phyloP scores from a whole-genome alignment of 2,797 vertebrate species.

The Gallinago stenura region DNA sequence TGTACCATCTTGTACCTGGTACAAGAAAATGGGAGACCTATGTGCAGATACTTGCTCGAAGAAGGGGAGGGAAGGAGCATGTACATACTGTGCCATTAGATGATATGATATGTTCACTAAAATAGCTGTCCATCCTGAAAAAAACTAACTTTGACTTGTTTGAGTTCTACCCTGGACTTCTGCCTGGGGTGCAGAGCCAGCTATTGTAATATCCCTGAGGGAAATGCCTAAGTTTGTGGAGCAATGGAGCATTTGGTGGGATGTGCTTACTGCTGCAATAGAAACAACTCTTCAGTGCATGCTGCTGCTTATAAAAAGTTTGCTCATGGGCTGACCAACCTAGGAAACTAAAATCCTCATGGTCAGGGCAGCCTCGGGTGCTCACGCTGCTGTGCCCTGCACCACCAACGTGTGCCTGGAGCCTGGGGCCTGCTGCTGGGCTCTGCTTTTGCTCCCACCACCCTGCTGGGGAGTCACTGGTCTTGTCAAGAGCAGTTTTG shows the following conservation, averaged over 20 bases:
- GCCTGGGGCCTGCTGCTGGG: neutral
- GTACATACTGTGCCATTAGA: fast-evolving
- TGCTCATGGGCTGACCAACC: neutral
- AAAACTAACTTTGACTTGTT: neutral
- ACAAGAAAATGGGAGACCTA: neutral
- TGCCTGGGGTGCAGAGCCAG: neutral
- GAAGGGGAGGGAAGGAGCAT: neutral
- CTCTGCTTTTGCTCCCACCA: fast-evolving
- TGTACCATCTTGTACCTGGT: neutral
- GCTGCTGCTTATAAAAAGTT: neutral
- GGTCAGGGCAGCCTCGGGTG: neutral
- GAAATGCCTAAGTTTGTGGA: neutral
- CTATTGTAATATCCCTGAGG: neutral
- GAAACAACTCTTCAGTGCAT: neutral
- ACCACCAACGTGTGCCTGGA: neutral
- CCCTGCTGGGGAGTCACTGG: neutral
- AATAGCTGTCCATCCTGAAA: neutral
- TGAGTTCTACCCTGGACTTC: neutral
- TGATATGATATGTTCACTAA: neutral
- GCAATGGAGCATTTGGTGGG: neutral
- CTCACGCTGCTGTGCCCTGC: no score
- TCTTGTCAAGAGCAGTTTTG: neutral
- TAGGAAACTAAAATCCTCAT: neutral
- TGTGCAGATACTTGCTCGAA: neutral
- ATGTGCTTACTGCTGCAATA: neutral